Base-by-base conservation (phyloP, 2,113 vertebrate species). In the Nansenia antarctica region DNA sequence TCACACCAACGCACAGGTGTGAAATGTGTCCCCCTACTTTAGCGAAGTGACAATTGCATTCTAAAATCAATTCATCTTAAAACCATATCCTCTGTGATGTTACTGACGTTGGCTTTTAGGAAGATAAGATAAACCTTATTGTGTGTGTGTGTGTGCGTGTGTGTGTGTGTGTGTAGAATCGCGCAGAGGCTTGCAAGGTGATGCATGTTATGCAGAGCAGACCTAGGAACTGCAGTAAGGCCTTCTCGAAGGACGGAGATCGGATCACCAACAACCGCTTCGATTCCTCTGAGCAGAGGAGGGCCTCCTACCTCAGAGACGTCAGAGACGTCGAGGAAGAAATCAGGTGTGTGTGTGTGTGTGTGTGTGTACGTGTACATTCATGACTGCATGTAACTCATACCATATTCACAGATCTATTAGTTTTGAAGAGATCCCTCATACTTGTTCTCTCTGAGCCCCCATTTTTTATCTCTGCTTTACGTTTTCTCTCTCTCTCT, bases 171-270 rank as follows among this genome's bases (percentile, higher is more conserved):
- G 85, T 83, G 58, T 75, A 99, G 98, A 93, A 55, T 80, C 92
- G 83, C 62, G 67, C 59, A 24, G 91, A 90, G 26, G 97, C 97
- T 67, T 94, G 95, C 30, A 61, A 84, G 78, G 87, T 99, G 68
- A n/a, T n/a, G n/a, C n/a, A n/a, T n/a, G n/a, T n/a, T n/a, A 98
- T 99, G 95, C 94, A 94, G 75, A 24, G 24, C 8, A 85, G 62
- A 52, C 97, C 97, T 0, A 81, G 1, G 60, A 95, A 98, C 70
- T 99, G 97, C 73, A 83, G 2, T 76, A 93, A 94, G 87, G 95
- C 96, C 37, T 98, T 96, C 81, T 96, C 96, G 6, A 91, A 79
- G 45, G 94, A 94, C 0, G 97, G 97, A 2, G 98, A 99, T 81
- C 96, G 98, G 9, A 93, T 98, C 0, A 96, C 86, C 86, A 70